These are phyloP conservation scores for Acronicta leporina DNA, from an alignment of 2,888 invertebrate species.

Conservation along the genomic window DNA sequence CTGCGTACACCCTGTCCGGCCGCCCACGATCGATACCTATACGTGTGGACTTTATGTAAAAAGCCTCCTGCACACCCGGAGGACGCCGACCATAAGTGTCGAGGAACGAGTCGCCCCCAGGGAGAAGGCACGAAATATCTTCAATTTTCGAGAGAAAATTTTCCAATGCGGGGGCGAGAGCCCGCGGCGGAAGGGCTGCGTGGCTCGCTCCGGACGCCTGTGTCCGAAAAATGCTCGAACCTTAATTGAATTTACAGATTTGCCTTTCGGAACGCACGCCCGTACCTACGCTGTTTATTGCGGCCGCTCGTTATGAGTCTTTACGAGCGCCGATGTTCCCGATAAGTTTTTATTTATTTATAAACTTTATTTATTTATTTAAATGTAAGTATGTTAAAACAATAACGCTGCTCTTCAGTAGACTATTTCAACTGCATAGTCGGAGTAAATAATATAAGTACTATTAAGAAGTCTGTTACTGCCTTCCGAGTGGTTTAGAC, in stretches of 20 bases:
- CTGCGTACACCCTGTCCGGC: constrained; percentile 88
- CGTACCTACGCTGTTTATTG: constrained; percentile 76
- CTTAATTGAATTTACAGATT: constrained; percentile 89
- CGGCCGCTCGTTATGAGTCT: constrained; percentile 77
- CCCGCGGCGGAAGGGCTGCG: constrained; percentile 86
- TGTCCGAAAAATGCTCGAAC: constrained; percentile 87
- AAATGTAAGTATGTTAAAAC: constrained; percentile 28
- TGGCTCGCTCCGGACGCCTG: constrained; percentile 78
- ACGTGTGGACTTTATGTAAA: constrained; percentile 89
- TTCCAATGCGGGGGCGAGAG: constrained; percentile 87
- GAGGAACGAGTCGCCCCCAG: constrained; percentile 87
- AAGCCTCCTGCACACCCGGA: constrained; percentile 88
- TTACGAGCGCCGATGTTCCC: constrained; percentile 69
- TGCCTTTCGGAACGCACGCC: constrained; percentile 84
- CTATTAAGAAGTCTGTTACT: constrained; percentile 28
- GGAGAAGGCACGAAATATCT: constrained; percentile 88
- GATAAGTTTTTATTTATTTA: constrained; percentile 67
- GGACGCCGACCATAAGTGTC: constrained; percentile 89
- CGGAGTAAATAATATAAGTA: background rate
- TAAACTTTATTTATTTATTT: constrained; percentile 55
- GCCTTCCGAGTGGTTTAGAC: constrained; percentile 8
- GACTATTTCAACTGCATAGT: background rate
- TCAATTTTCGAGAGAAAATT: constrained; percentile 89
- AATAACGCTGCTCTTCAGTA: constrained; percentile 13
- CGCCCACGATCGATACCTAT: constrained; percentile 88